Evolutionary conservation across 2,888 invertebrate genomes (phyloP).

Genomic region (Aspidiotus rigidus): DNA sequence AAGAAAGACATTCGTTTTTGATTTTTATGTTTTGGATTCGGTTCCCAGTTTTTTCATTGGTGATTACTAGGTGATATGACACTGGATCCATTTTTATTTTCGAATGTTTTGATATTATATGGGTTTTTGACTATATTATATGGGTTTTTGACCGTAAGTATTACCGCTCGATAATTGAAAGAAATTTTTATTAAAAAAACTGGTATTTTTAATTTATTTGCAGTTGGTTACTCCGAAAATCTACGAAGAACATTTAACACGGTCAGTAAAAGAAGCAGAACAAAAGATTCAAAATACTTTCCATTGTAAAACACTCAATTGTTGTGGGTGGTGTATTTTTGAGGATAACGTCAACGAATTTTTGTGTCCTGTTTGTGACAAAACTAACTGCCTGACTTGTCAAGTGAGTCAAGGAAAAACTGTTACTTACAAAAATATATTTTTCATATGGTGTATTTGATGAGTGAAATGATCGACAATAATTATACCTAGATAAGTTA

Average conservation of each 20-base stretch:
- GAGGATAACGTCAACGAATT: constrained; percentile 75
- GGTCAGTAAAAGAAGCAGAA: constrained; percentile 72
- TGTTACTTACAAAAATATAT: neutral
- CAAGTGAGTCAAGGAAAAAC: constrained; percentile 50
- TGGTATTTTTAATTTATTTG: constrained; percentile 28
- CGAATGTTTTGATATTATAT: no score
- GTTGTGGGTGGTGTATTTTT: constrained; percentile 80
- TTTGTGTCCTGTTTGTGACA: constrained; percentile 70
- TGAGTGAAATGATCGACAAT: no score
- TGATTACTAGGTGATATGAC: no score
- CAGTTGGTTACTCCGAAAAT: constrained; percentile 59
- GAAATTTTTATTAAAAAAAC: neutral
- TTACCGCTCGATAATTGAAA: no score
- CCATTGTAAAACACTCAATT: constrained; percentile 83
- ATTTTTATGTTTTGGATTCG: no score
- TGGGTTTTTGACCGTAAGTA: no score
- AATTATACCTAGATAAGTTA: no score
- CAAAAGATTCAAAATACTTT: constrained; percentile 69
- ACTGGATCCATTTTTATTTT: no score
- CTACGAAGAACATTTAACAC: constrained; percentile 69
- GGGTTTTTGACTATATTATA: no score
- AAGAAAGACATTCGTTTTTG: no score
- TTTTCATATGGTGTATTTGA: no score
- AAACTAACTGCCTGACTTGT: constrained; percentile 74
- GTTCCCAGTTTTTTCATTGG: no score